phyloP scores from a whole-genome alignment of 2,797 vertebrate genomes.

The Aplochiton taeniatus region DNA sequence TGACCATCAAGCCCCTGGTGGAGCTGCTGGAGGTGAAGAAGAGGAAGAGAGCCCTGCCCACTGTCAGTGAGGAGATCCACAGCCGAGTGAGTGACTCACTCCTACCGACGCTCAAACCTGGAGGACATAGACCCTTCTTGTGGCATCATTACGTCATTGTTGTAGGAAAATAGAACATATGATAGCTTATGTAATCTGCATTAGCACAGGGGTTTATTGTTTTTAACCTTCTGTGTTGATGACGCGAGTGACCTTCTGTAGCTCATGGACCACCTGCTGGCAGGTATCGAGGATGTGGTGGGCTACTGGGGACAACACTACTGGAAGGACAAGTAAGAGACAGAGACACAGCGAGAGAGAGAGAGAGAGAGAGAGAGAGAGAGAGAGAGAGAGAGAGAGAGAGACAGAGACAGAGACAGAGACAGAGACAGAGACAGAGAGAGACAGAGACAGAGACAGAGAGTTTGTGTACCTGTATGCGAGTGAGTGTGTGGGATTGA shows the following conservation, averaged over 20 bases:
- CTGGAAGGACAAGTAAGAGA: constrained; percentile 87
- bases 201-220: too few species aligned
- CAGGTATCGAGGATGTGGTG: constrained; percentile 84
- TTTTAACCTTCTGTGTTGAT: neutral
- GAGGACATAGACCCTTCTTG: neutral
- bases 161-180: too few species aligned
- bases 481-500: too few species aligned
- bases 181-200: too few species aligned
- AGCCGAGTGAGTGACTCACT: constrained; percentile 71
- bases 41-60: constrained; percentile 78
- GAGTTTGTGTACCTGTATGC: too few species aligned
- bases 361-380: constrained; percentile 17
- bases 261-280: constrained; percentile 84
- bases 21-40: constrained; percentile 84
- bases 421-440: constrained; percentile 31
- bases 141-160: neutral
- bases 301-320: constrained; percentile 87
- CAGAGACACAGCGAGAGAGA: neutral
- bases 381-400: too few species aligned
- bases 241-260: constrained; percentile 48
- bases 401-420: too few species aligned
- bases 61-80: constrained; percentile 83
- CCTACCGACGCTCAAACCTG: neutral
- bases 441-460: too few species aligned
- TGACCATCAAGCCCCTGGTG: constrained; percentile 83